Evolutionary conservation across 92 coral and sea anemone species (phyloP), one percentile per base, ranked within the genome.

Genomic region (Zoanthus gigantus): DNA sequence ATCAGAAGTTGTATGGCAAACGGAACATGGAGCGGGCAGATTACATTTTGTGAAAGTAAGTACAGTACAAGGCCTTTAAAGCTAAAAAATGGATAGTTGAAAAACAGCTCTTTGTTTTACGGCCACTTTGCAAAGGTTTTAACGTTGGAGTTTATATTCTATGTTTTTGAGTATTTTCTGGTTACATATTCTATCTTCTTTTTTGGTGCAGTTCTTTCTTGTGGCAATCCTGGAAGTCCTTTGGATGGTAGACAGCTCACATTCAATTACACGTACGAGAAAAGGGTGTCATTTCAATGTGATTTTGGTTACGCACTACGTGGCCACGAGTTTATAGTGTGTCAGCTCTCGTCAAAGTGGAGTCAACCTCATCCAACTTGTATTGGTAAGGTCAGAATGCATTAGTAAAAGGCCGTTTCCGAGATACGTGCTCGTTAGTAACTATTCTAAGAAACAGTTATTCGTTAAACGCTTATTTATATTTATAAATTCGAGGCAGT

Each of bases 1-100:
- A 77, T 50, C 30, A 93, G 98, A 29, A 71, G 69, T 29, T 96
- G 98, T 29, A 93, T 78, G 77, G 98, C 93, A 10, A 92, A 91
- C 65, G 92, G 92, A 78, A 86, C 82, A 0, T 96, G 98, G 98
- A 92, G 93, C 60, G 98, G 98, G 47, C 67, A 18, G 7, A 92
- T 87, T 15, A 95, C 98, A 53, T 56, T 9, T 0, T 96, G 98
- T 77, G 61, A 90, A 53, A 76, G 98, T 96, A 80, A 83, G 95
- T 79, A 72, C 16, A 29, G 56, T 50, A 11, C 56, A 50, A 37
- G 42, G 4, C 42, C 42, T 37, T 37, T 4, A 37, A 37, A 50
- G 12, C 2, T 7, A 50, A 50, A 50, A 50, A 50, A 50, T 7
- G 52, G 8, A 50, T 50, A 7, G 5, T 7, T 50, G 7, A 50